Base-by-base conservation (phyloP, 2,113 vertebrate genomes). In the Odontesthes bonariensis region DNA sequence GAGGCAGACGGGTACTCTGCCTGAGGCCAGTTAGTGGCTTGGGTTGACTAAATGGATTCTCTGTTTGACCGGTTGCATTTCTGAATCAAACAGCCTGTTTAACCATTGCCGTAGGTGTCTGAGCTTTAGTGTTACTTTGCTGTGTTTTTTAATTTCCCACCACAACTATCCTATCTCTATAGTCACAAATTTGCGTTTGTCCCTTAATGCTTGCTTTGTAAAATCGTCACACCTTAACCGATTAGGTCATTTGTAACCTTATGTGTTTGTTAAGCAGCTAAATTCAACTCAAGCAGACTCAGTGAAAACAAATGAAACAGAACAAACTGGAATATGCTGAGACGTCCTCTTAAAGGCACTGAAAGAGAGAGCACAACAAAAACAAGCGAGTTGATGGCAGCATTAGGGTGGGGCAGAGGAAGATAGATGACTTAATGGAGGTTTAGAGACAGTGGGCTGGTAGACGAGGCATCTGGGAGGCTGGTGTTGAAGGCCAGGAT, bases 391-490 rank as follows among this genome's bases (percentile, higher is more conserved):
- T 79, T 86, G 92, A 90, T 77, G 86, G 69, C 71, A 82, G 83
- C 82, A 91, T 89, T 79, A 88, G 80, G 90, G 80, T 83, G 88
- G 85, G 88, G 88, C 87, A 86, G 87, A 92, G 84, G 87, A 93
- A 91, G 93, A 94, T 90, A 85, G 91, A 94, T 93, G 90, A 88
- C 92, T 94, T 92, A 90, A 93, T 91, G 88, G 88, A 90, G 88
- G 83, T 77, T 55, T 83, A 75, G 83, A 93, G 93, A 92, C 92
- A 90, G 89, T 91, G 87, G 90, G 87, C 77, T 78, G 89, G 78
- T 88, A 91, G 86, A 93, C 82, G 88, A 93, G 91, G 84, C 93
- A 90, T 87, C 86, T 56, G 91, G 90, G 91, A 93, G 93, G 89
- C 88, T 81, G 78, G 62, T 64, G 60, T 80, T 86, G 86, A 91